These are phyloP conservation scores for Hydrotaea cyrtoneurina DNA, from an alignment of 2,888 invertebrate species.

Conservation along the genomic window DNA sequence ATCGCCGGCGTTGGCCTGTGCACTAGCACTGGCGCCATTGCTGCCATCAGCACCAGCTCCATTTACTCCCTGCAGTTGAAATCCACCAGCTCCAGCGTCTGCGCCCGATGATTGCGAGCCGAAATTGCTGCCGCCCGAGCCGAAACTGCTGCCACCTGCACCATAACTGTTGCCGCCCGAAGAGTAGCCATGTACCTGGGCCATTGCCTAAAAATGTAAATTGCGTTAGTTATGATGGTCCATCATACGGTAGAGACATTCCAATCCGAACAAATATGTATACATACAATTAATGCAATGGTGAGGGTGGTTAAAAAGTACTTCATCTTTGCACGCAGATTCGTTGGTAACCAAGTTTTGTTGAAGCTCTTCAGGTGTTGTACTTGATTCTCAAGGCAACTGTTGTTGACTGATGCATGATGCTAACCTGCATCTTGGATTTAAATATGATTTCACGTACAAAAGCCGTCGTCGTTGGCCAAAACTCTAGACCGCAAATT, in stretches of 20 bases:
- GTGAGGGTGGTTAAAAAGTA: conserved; percentile 75
- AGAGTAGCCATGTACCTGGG: conserved; percentile 56
- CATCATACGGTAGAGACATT: conserved; percentile 35
- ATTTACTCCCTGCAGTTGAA: conserved; percentile 37
- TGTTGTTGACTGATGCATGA: conserved; percentile 73
- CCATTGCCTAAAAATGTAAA: conserved; percentile 64
- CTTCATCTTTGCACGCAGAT: conserved; percentile 73
- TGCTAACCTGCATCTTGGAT: conserved; percentile 72
- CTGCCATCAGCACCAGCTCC: conserved; percentile 22
- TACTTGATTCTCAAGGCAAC: conserved; percentile 72
- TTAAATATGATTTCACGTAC: conserved; percentile 75
- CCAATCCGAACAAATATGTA: conserved; percentile 23
- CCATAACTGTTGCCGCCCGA: conserved; percentile 38
- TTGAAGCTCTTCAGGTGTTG: conserved; percentile 52
- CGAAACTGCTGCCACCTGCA: background rate
- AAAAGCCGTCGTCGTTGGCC: conserved; percentile 8
- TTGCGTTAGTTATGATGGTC: background rate
- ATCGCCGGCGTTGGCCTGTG: conserved; percentile 29
- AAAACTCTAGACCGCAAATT: conserved; percentile 43
- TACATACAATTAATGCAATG: conserved; percentile 79
- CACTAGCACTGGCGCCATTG: conserved; percentile 31
- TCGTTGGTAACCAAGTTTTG: conserved; percentile 30
- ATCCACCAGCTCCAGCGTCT: conserved; percentile 62
- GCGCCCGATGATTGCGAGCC: conserved; percentile 34
- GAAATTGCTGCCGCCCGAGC: conserved; percentile 44